Conservation (phyloP, 2,113 vertebrate genomes). For the Aix galericulata region DNA sequence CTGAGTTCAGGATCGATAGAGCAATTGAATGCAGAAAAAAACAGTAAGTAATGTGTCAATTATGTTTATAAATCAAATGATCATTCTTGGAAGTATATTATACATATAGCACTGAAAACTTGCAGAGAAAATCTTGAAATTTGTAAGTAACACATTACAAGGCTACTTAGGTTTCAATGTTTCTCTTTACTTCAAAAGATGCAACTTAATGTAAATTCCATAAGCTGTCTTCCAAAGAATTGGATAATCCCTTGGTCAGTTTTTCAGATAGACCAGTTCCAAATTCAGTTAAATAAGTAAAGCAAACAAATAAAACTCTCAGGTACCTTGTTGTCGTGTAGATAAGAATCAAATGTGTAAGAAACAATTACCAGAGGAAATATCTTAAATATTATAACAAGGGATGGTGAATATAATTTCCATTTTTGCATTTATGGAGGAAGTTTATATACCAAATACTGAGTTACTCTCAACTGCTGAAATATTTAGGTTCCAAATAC, state of each 20-base stretch:
- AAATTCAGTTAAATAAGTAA: neutral
- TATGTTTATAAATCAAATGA: neutral
- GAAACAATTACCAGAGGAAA: neutral
- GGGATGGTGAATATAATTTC: neutral
- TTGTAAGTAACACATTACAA: neutral
- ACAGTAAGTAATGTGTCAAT: constrained; percentile 82
- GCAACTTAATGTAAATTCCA: neutral
- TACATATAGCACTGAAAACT: neutral
- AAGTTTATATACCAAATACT: neutral
- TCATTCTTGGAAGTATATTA: neutral
- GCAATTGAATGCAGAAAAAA: constrained; percentile 90
- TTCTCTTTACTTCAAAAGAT: neutral
- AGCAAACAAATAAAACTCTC: neutral
- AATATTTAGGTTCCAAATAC: constrained; percentile 42
- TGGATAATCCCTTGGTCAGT: neutral
- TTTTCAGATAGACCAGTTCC: neutral
- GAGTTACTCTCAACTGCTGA: constrained; percentile 26
- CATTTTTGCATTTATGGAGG: neutral
- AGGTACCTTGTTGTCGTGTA: neutral
- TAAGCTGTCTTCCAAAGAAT: neutral
- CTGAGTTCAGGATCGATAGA: constrained; percentile 92
- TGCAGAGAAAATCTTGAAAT: neutral
- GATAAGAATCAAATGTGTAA: neutral
- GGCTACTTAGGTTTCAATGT: neutral
- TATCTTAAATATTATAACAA: neutral